phyloP scores from a whole-genome alignment of 2,113 vertebrate species.

The Sterrhoptilus dennistouni region DNA sequence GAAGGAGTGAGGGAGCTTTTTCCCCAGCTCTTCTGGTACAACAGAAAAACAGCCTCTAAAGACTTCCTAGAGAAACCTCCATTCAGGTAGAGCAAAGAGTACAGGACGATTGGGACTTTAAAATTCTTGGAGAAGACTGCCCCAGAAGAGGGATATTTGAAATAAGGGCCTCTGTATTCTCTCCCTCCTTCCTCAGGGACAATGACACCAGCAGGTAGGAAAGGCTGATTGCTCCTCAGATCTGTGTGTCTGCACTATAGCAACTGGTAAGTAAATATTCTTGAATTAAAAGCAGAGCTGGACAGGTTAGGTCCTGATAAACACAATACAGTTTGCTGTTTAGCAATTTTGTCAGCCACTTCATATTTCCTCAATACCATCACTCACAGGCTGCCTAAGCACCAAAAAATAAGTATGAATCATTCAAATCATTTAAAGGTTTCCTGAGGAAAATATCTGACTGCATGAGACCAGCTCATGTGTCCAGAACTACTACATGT shows the following conservation, averaged over 20 bases:
- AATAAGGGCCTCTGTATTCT: background rate
- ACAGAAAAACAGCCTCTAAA: background rate
- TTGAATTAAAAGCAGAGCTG: background rate
- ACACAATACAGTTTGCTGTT: background rate
- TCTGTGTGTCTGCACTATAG: background rate
- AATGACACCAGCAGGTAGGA: background rate
- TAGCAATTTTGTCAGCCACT: background rate
- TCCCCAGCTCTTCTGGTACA: background rate
- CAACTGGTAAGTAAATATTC: background rate
- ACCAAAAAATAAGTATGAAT: background rate
- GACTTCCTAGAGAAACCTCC: background rate
- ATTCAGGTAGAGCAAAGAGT: background rate
- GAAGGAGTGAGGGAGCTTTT: background rate
- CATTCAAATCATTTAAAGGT: background rate
- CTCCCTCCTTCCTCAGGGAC: background rate
- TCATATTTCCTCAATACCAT: background rate
- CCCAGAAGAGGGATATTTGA: background rate
- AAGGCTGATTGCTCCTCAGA: background rate
- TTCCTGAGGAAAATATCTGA: background rate
- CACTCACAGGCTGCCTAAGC: background rate
- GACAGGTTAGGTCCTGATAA: background rate
- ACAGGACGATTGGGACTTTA: background rate
- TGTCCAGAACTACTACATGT: background rate
- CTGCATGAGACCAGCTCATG: background rate
- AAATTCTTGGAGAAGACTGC: background rate